Evolutionary conservation across 2,888 invertebrate genomes (phyloP), one percentile per base, ranked within the genome.

Genomic region (Dysmachus trigonus): DNA sequence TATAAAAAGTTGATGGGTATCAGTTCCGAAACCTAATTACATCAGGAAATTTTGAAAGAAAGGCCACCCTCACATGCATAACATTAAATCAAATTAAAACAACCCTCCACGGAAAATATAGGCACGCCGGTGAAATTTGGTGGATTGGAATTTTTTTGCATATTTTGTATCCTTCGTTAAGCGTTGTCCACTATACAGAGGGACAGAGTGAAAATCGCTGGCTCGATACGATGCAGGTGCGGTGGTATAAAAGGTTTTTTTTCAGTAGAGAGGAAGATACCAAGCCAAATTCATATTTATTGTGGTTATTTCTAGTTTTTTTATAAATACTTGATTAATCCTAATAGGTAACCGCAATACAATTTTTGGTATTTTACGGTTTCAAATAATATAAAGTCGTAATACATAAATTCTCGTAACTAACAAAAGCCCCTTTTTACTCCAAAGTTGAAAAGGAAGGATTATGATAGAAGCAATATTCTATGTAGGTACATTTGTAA

Each of bases 1-100:
- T 31, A 86, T 31, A 77, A 86, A 86, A 86, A 86, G 10, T 33
- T 33, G 83, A 86, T 74, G 74, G 74, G 73, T 83, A 86, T 86
- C 86, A 82, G 82, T 83, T 83, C 74, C 86, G 76, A 82, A 82
- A 83, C 82, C 86, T 86, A 86, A 86, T 86, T 86, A 86, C 86
- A 86, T 31, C 77, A 10, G 77, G n/a, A 77, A 77, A 22, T 10
- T 38, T 41, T 38, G 22, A 72, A 41, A 41, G 38, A 77, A 41
- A 77, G 27, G 41, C 41, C 18, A 47, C 47, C 47, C n/a, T n/a
- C n/a, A 18, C 47, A 47, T 47, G 47, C 5, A 72, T 72, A 31
- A 72, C 30, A n/a, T 72, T 27, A 72, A 27, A 72, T 72, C 72
- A 72, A 72, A 72, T 72, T 72, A 72, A 72, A 72, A 72, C 31